Percentiles rank a stretch among this genome's conserved stretches.
These are phyloP conservation scores for Oriolus oriolus DNA, from an alignment of 2,113 vertebrate genomes.

Conservation along the genomic window DNA sequence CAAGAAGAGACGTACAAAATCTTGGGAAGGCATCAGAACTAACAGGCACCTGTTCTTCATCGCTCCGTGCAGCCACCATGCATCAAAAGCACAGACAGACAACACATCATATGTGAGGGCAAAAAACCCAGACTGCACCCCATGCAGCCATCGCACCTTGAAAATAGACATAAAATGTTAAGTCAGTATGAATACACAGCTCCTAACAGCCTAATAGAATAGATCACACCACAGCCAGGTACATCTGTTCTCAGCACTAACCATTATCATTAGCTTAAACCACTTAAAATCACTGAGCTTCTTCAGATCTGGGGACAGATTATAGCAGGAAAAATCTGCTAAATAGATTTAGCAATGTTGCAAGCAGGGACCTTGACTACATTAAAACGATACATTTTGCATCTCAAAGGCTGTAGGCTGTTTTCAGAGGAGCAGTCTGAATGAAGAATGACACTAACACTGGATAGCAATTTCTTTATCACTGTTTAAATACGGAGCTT, in stretches of 20 bases:
- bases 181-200: conserved; percentile 73
- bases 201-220: conserved; percentile 76
- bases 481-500: conserved; percentile 43
- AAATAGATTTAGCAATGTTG: conserved; percentile 76
- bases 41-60: conserved; percentile 15
- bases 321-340: conserved; percentile 76
- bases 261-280: conserved; percentile 81
- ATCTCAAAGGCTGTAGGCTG: conserved; percentile 74
- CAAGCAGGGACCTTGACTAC: conserved; percentile 69
- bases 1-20: neutral
- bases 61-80: conserved; percentile 18
- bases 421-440: conserved; percentile 74
- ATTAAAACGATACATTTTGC: conserved; percentile 72
- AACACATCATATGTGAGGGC: conserved; percentile 55
- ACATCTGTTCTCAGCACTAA: conserved; percentile 82
- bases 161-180: conserved; percentile 73
- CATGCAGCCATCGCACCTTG: conserved; percentile 74
- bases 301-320: conserved; percentile 79
- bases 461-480: conserved; percentile 64
- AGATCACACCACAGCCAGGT: conserved; percentile 78
- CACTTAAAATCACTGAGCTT: conserved; percentile 77
- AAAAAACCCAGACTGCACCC: conserved; percentile 66
- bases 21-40: conserved; percentile 20
- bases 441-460: conserved; percentile 67
- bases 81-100: conserved; percentile 52